Percentiles rank a stretch among this genome's conserved stretches.
Evolutionary conservation across 2,113 vertebrate genomes (phyloP).

Genomic region (Amblyornis subalaris): DNA sequence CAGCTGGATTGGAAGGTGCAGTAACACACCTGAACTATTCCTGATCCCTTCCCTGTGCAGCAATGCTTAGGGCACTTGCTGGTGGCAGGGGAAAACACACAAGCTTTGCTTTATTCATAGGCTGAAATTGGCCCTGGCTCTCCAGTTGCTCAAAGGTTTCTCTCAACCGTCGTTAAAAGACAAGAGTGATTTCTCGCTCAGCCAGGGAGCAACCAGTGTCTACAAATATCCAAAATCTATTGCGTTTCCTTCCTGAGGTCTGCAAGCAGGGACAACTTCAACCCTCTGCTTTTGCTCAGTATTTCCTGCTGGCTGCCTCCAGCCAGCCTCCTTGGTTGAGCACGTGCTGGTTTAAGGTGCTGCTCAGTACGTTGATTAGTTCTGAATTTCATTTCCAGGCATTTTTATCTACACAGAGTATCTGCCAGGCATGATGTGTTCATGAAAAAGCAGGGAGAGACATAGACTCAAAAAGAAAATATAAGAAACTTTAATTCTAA

Average conservation of each 20-base stretch:
- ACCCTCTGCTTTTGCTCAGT: background rate
- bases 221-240: background rate
- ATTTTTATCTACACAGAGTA: background rate
- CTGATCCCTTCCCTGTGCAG: background rate
- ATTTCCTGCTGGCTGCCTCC: background rate
- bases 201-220: background rate
- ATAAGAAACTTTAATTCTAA: background rate
- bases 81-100: fast-evolving
- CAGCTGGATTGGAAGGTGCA: background rate
- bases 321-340: background rate
- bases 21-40: background rate
- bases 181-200: background rate
- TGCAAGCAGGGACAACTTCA: background rate
- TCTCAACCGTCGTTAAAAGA: background rate
- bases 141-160: background rate
- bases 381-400: background rate
- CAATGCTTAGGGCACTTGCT: background rate
- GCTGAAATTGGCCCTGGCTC: background rate
- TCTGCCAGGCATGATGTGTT: background rate
- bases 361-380: background rate
- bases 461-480: background rate
- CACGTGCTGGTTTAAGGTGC: background rate
- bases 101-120: background rate
- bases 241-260: background rate
- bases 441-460: background rate